phyloP scores from a whole-genome alignment of 2,888 invertebrate species.

The Tetranychus truncatus region DNA sequence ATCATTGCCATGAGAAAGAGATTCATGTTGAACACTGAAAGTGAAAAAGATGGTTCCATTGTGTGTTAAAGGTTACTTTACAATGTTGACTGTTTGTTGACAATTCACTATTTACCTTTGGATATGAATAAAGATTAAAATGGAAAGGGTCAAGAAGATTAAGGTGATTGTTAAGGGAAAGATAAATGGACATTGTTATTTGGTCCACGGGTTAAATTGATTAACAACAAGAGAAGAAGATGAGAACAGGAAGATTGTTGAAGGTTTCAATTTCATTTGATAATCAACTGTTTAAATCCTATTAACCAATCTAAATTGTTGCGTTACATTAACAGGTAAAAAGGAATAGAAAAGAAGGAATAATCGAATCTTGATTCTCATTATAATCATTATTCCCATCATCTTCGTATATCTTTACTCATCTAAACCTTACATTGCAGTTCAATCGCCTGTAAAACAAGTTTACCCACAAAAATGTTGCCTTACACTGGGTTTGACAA shows the following conservation, averaged over 20 bases:
- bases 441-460: too few relatives aligned
- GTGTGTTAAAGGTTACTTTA: too few relatives aligned
- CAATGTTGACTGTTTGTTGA: too few relatives aligned
- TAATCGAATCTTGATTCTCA: not conserved
- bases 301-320: not conserved
- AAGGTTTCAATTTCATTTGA: not conserved
- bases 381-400: not conserved
- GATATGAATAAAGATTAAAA: too few relatives aligned
- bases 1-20: not conserved
- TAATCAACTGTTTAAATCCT: not conserved
- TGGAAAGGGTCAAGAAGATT: too few relatives aligned
- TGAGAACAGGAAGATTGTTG: not conserved
- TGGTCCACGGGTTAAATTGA: not conserved
- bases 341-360: not conserved
- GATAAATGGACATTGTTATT: not conserved
- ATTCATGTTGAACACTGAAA: not conserved
- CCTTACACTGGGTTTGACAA: too few relatives aligned
- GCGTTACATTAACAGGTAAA: not conserved
- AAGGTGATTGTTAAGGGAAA: not conserved
- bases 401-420: not conserved
- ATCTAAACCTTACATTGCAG: too few relatives aligned
- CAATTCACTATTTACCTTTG: too few relatives aligned
- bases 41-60: not conserved
- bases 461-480: too few relatives aligned
- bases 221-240: not conserved